Evolutionary conservation across 2,888 invertebrate genomes (phyloP), one percentile per base, ranked within the genome.

Genomic region (Slavum lentiscoides): DNA sequence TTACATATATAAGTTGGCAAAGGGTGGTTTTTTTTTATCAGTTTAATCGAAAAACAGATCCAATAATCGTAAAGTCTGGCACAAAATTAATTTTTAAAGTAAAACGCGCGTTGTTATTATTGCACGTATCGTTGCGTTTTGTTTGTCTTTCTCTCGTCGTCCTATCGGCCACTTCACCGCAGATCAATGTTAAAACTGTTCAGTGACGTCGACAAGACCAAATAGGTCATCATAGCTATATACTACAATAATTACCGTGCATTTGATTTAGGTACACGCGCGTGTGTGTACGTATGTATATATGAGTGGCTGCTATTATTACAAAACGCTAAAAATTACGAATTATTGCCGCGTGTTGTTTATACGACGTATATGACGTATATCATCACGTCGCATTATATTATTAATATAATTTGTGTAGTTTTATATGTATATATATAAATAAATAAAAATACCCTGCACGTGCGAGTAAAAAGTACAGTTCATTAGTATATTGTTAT

Each of bases 121-220:
- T 82, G 59, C 4, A 30, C 30, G 4, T 80, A 74, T 39, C 61
- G 23, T 73, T 61, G 75, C 76, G 55, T 72, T 82, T 67, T 83
- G 82, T 81, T 82, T 83, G 83, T 83, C 83, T 83, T 83, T 83
- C 83, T 83, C 70, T 82, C 75, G 67, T 67, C 80, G 68, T 82
- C 70, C 74, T 75, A 75, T 82, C 61, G 72, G 83, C 81, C 82
- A 75, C 66, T 58, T 58, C 58, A 75, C 62, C 30, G 74, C 82
- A 82, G 73, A 82, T 83, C 84, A 83, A 84, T 76, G 82, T 72
- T 62, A 80, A 67, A 37, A 74, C 67, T 62, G 37, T 77, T 82
- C 83, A 75, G 81, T 83, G 82, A 77, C 83, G 83, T 75, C 75
- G 75, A 67, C 75, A 67, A 66, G 66, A 67, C 75, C 75, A 75